Base-by-base conservation (phyloP, 2,797 vertebrate species). In the Anguilla anguilla region DNA sequence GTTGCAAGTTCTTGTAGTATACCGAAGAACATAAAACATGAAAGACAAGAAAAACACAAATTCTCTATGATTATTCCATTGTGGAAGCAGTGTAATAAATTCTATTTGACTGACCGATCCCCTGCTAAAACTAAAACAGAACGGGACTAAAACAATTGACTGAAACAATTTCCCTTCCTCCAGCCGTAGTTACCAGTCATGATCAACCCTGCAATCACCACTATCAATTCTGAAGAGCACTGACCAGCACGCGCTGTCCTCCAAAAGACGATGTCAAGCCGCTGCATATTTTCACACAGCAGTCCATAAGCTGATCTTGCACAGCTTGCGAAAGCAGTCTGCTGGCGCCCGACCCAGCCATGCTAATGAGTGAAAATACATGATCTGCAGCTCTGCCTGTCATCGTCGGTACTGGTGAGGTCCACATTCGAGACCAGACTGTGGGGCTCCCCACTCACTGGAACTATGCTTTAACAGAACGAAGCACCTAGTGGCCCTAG, bases 51-150 rank as follows among this genome's bases (percentile, higher is more conserved):
- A 46, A 46, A 46, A 46, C 43, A 46, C 43, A 46, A 46, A 7
- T 57, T 59, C 81, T 84, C 83, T 57, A 25, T 59, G 15, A 46
- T 57, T 59, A 84, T 51, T 86, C 67, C 3, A 72, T 51, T 28
- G 85, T 22, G 67, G 77, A 57, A 67, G 51, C n/a, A 43, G 28
- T 46, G 61, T 79, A 35, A n/a, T 46, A 19, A 64, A 79, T 53
- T 39, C 25, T 82, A 67, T 28, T 67, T 67, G 43, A 86, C 31
- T 88, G 55, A 67, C 77, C 55, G 35, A 87, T 11, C 55, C 67
- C 28, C 61, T n/a, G 53, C 77, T 67, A 46, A 31, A 39, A 39
- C 57, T 67, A 39, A 69, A 69, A 86, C 83, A 83, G 61, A 85
- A 72, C 3, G 57, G 49, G 85, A 77, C 86, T 31, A 61, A 6